Evolutionary conservation across 23 tunicate species (phyloP), one percentile per base, ranked within the genome.

Genomic region (Trididemnum clinides): DNA sequence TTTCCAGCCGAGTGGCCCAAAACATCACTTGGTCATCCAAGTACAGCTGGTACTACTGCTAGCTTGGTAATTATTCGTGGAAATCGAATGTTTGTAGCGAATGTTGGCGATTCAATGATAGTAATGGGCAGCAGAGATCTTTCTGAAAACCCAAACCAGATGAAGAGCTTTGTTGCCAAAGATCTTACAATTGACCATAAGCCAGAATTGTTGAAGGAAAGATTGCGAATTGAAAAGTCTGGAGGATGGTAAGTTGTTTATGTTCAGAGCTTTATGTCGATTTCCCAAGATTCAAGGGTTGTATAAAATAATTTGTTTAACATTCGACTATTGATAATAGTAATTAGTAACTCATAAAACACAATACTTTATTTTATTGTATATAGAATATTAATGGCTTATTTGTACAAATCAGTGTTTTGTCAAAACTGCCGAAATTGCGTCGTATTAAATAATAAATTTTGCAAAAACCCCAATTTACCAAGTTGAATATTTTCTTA

Each of bases 1-100:
- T 71, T 82, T 36, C 1, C 71, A 90, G 95, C 82, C 86, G 95
- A 90, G 33, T 95, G 99, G 99, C 99, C 99, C 1, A 90, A 90
- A 59, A 95, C 99, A 6, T 74, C 80, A 1, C 49, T 87, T 34
- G 99, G 99, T 22, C 96, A 96, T 64, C 96, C 99, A 2, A 87
- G 96, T 71, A 96, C 99, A 31, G 99, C 99, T 0, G 99, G 99
- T 2, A 96, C 99, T 1, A 96, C 99, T 31, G 99, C 96, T 0
- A 88, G 92, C 66, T 79, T 96, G 44, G 96, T 91, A 38, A 80
- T 96, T 3, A 96, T 96, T 54, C 90, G 99, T 6, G 97, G 99
- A 28, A 96, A 88, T 65, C 88, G 87, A 26, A 80, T 96, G 90
- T 96, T 92, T 64, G 93, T 96, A 44, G 99, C 99, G 6, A 88